Base-by-base conservation (phyloP, 2,113 vertebrate genomes). In the Oncorhynchus nerka region DNA sequence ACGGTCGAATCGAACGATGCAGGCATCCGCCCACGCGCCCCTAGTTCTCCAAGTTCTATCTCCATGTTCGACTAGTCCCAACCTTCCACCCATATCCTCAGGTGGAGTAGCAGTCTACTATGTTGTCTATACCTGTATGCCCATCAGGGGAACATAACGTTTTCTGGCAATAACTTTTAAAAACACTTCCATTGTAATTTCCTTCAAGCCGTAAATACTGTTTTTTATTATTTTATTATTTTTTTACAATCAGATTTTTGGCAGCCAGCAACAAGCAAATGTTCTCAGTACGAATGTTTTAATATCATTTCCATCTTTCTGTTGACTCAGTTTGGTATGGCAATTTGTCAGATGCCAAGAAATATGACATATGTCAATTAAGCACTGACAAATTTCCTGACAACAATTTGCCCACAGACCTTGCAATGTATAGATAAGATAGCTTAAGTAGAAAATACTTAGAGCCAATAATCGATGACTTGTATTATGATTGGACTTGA, bases 21-120 rank as follows among this genome's bases (percentile, higher is more conserved):
- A 77, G 75, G 73, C 75, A 19, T n/a, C 51, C 72, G 19, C 84
- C 81, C 71, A 86, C 75, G 64, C 84, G 0, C 71, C 77, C 68
- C 32, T 15, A 34, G 5, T 19, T 82, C 66, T 57, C 80, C 69
- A 28, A 8, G 32, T 78, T 59, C 48, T 3, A 30, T 82, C 66
- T 59, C 80, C 68, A 26, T 6, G 45, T 76, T 64, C 34, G 22
- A 19, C 65, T 79, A 1, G 51, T 55, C 34, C 1, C 68, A 57
- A 59, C 80, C 68, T 76, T 57, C 57, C 72, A 72, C 71, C 75
- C 61, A 67, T 71, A 62, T 81, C 83, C 81, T 80, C 70, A 67
- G 78, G 82, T 80, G 55, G 39, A 45, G 39, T 45, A 69, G 22
- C 16, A 64, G 22, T n/a, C 12, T 51, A 22, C 13, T 19, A 39